Conservation (phyloP, 2,888 invertebrate species). For the Liopterus haemorrhoidalis region DNA sequence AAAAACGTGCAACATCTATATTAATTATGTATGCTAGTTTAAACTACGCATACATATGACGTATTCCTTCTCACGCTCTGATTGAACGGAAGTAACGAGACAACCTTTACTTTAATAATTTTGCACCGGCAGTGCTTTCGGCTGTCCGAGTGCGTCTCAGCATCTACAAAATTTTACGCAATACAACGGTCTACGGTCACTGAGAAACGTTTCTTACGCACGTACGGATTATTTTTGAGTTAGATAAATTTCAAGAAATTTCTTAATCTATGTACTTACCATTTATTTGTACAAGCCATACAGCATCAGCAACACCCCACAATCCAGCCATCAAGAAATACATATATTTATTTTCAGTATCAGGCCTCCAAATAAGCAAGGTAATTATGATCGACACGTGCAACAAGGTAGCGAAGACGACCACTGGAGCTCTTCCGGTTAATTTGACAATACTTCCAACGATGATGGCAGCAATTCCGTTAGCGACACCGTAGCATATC, state of each 20-base stretch:
- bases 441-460: slow-evolving; percentile 74
- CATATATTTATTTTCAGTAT: slow-evolving; percentile 58
- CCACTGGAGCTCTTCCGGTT: slow-evolving; percentile 73
- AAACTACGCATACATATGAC: too few species aligned
- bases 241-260: slow-evolving; percentile 2
- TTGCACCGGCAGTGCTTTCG: neutral
- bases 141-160: neutral
- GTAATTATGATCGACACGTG: slow-evolving; percentile 65
- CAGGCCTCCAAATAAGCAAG: slow-evolving; percentile 67
- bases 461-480: slow-evolving; percentile 77
- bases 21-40: too few species aligned
- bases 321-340: slow-evolving; percentile 76
- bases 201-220: too few species aligned
- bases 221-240: neutral
- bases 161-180: neutral
- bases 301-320: slow-evolving; percentile 85
- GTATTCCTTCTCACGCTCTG: too few species aligned
- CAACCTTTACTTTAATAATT: too few species aligned
- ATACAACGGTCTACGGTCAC: too few species aligned
- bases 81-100: neutral
- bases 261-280: slow-evolving; percentile 53
- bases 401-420: slow-evolving; percentile 65
- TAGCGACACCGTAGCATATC: slow-evolving; percentile 86
- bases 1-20: too few species aligned
- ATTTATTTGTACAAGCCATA: slow-evolving; percentile 89